Percentiles rank a stretch among this genome's conserved stretches.
These are phyloP conservation scores for Phaenicophaeus curvirostris DNA, from an alignment of 2,797 vertebrate genomes.

Conservation along the genomic window DNA sequence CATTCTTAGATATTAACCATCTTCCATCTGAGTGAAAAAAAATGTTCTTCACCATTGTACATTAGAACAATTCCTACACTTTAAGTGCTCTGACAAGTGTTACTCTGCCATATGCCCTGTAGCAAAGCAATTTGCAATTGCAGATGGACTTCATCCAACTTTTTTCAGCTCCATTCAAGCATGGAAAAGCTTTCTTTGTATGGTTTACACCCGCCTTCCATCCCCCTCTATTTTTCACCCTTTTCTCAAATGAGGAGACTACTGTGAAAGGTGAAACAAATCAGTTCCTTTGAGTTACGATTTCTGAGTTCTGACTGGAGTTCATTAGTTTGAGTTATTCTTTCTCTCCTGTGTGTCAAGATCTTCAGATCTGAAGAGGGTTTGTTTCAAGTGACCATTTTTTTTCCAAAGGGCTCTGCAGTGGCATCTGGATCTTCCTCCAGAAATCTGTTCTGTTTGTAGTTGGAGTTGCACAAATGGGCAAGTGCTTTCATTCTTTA, in stretches of 20 bases:
- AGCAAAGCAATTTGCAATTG: not conserved
- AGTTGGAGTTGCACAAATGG: conserved; percentile 9
- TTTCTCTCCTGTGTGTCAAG: not conserved
- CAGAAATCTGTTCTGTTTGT: conserved; percentile 4
- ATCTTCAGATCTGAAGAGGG: not conserved
- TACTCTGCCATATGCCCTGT: not conserved
- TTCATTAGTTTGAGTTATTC: not conserved
- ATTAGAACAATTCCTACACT: not conserved
- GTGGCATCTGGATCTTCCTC: conserved; percentile 1
- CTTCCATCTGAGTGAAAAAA: not conserved
- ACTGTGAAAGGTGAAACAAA: not conserved
- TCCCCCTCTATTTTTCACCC: not conserved
- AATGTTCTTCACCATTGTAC: not conserved
- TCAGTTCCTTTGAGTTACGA: not conserved
- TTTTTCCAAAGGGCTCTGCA: not conserved
- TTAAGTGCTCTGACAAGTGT: not conserved
- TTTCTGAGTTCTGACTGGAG: not conserved
- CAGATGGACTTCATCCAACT: not conserved
- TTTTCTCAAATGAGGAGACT: not conserved
- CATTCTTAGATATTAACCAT: not conserved
- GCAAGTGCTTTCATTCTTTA: conserved; percentile 53
- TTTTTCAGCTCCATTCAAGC: conserved; percentile 37
- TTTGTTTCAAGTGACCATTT: conserved; percentile 15
- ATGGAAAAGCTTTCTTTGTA: not conserved
- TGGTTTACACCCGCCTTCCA: not conserved